Evolutionary conservation across 2,888 invertebrate genomes (phyloP).

Genomic region (Calameuta filiformis): DNA sequence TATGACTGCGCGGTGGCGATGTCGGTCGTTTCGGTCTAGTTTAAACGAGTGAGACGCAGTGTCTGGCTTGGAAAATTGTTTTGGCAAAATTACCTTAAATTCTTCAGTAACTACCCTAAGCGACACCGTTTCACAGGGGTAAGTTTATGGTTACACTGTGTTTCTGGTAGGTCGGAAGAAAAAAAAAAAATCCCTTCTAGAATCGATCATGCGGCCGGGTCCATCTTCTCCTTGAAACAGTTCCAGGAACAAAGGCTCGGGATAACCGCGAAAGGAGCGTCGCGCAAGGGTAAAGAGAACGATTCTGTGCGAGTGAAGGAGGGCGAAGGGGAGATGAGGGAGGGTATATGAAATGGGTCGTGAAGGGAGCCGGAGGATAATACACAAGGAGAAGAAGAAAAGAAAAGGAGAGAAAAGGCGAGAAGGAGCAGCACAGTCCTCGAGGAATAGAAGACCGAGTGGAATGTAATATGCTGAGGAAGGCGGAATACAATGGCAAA

Average conservation of each 20-base stretch:
- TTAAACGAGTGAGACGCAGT: conserved; percentile 51
- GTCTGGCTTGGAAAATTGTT: conserved; percentile 53
- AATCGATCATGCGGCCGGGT: background rate
- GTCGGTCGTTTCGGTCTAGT: conserved; percentile 33
- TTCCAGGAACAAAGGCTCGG: background rate
- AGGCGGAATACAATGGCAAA: conserved; percentile 10
- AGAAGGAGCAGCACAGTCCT: conserved; percentile 21
- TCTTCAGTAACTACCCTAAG: background rate
- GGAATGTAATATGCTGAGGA: conserved; percentile 2
- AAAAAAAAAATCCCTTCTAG: background rate
- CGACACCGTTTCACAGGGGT: background rate
- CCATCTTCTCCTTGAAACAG: background rate
- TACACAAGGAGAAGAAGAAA: conserved; percentile 23
- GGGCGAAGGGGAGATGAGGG: conserved; percentile 18
- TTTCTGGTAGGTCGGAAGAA: background rate
- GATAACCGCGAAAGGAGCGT: background rate
- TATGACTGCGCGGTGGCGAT: background rate
- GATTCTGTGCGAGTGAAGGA: conserved; percentile 10
- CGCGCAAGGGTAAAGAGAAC: background rate
- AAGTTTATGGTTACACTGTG: background rate
- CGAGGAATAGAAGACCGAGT: conserved; percentile 13
- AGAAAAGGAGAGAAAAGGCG: conserved; percentile 21
- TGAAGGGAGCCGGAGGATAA: conserved; percentile 27
- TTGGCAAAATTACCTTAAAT: conserved; percentile 41
- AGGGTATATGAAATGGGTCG: conserved; percentile 34